Evolutionary conservation across 2,888 invertebrate species (phyloP).

Genomic region (Agrochola circellaris): DNA sequence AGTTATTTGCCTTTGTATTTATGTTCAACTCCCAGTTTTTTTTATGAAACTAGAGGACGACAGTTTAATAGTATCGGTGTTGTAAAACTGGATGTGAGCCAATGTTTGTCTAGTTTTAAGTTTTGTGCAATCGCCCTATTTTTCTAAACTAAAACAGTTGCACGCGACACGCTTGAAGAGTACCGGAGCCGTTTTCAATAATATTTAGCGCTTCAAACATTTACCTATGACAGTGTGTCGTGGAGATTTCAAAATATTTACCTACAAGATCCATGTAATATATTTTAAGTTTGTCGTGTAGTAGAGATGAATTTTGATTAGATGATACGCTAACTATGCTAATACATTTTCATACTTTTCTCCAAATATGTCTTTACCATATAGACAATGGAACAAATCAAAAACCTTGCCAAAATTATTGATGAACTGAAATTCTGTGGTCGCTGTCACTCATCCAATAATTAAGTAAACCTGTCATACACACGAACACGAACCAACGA

Average conservation of each 20-base stretch:
- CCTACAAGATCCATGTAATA: background rate
- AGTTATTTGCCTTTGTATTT: constrained; percentile 54
- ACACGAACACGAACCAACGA: constrained; percentile 29
- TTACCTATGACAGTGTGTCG: constrained; percentile 19
- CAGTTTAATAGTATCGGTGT: constrained; percentile 85
- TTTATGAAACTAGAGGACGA: constrained; percentile 78
- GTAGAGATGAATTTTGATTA: constrained; percentile 1
- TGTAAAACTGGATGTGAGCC: constrained; percentile 85
- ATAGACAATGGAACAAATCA: constrained; percentile 14
- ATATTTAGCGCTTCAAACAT: constrained; percentile 53
- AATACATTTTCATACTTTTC: constrained; percentile 1
- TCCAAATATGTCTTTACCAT: background rate
- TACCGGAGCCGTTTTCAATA: constrained; percentile 64
- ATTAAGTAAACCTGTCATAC: constrained; percentile 36
- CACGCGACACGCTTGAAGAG: constrained; percentile 82
- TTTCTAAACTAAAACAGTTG: constrained; percentile 88
- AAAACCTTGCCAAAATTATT: constrained; percentile 14
- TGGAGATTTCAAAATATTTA: constrained; percentile 32
- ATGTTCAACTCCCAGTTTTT: constrained; percentile 65
- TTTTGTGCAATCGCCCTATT: constrained; percentile 91
- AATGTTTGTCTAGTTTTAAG: constrained; percentile 84
- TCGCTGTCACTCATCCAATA: constrained; percentile 8
- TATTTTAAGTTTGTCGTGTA: constrained; percentile 8
- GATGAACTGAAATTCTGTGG: constrained; percentile 2
- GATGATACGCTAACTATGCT: too few relatives aligned